A percentile compares a stretch with the other conserved stretches of the same genome.
Conservation (phyloP, 2,113 vertebrate genomes). For the Eptesicus fuscus region DNA sequence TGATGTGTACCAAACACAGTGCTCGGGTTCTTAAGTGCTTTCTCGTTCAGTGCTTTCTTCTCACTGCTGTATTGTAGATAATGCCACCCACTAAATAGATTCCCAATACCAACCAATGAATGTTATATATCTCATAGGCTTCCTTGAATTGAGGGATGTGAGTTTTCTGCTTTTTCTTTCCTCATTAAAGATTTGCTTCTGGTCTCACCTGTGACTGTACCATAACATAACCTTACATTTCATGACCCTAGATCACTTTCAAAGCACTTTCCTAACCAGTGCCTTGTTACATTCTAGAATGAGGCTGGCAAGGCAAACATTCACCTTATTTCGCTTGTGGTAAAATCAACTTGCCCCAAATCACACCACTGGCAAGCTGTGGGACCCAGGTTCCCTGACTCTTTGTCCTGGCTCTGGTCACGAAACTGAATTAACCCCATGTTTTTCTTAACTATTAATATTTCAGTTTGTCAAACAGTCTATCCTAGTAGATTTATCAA, state of each 20-base stretch:
- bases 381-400: background rate
- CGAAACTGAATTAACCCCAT: background rate
- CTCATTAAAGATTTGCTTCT: slow-evolving; percentile 5
- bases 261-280: background rate
- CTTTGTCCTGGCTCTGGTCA: background rate
- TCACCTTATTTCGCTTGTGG: background rate
- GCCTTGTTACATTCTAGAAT: background rate
- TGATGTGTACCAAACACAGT: background rate
- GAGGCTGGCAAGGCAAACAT: background rate
- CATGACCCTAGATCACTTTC: background rate
- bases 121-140: background rate
- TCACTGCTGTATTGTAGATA: background rate
- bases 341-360: background rate
- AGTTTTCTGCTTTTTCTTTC: background rate
- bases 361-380: background rate
- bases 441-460: background rate
- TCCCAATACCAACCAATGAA: background rate
- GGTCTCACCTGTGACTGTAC: background rate
- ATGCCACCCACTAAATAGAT: background rate
- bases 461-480: background rate
- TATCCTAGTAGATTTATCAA: background rate
- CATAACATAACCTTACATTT: background rate
- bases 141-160: background rate
- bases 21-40: background rate
- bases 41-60: background rate